These are phyloP conservation scores for Varecia variegata DNA, from an alignment of 2,797 vertebrate genomes.

Conservation along the genomic window DNA sequence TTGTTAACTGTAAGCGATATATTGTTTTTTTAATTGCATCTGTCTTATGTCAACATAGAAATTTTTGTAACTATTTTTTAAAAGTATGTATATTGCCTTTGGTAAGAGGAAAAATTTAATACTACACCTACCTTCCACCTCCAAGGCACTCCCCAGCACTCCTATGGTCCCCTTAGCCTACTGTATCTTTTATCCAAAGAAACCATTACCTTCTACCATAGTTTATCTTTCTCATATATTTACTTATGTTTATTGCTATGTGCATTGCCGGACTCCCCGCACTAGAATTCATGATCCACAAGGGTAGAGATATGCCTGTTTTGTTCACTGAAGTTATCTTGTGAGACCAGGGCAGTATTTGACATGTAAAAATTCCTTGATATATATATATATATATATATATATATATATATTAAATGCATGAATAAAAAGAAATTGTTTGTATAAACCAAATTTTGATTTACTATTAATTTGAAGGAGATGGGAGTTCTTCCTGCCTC, in stretches of 20 bases:
- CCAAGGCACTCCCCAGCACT: fast-evolving
- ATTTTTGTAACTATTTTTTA: slow-evolving; percentile 21
- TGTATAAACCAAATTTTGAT: neutral
- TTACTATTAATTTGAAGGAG: neutral
- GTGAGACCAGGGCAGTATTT: neutral
- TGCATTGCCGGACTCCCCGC: neutral
- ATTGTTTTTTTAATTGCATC: neutral
- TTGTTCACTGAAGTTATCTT: neutral
- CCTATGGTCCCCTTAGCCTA: neutral
- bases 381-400: neutral
- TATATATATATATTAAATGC: neutral
- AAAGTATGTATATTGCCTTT: neutral
- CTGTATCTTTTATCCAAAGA: neutral
- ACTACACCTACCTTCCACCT: neutral
- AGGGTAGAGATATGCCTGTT: neutral
- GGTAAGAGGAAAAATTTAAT: neutral
- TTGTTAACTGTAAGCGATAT: neutral
- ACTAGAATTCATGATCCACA: neutral
- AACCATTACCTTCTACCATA: neutral
- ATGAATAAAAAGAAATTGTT: neutral
- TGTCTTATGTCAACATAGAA: neutral
- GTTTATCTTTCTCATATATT: neutral
- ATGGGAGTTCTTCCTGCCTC: neutral
- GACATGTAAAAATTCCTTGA: neutral
- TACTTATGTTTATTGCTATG: neutral